Percentiles rank a stretch among this genome's conserved stretches.
phyloP scores from a whole-genome alignment of 2,888 invertebrate genomes.

The Trisateles emortualis region DNA sequence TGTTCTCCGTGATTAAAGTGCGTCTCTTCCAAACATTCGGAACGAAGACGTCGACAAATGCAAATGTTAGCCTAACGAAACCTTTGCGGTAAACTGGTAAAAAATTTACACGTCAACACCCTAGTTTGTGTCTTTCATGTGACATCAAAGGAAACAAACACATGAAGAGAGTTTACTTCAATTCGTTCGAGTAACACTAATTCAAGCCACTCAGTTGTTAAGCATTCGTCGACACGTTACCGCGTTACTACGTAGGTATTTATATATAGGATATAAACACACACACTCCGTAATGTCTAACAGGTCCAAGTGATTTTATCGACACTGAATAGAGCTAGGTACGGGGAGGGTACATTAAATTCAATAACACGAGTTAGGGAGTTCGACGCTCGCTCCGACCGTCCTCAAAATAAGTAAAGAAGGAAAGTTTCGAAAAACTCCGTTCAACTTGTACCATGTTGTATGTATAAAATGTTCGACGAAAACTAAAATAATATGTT shows the following conservation, averaged over 20 bases:
- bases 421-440: constrained; percentile 82
- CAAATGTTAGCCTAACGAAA: constrained; percentile 78
- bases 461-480: constrained; percentile 72
- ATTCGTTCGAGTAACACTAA: constrained; percentile 37
- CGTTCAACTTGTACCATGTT: constrained; percentile 74
- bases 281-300: constrained; percentile 52
- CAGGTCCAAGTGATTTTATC: constrained; percentile 75
- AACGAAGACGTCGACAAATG: constrained; percentile 69
- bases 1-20: constrained; percentile 83
- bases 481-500: constrained; percentile 63
- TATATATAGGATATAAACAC: constrained; percentile 33
- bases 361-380: constrained; percentile 86
- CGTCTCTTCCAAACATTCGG: constrained; percentile 70
- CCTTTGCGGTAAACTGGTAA: constrained; percentile 69
- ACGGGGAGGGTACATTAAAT: constrained; percentile 83
- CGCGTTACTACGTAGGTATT: constrained; percentile 4
- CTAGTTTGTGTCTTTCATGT: constrained; percentile 58
- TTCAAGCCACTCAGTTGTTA: constrained; percentile 37
- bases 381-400: constrained; percentile 84
- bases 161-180: constrained; percentile 33
- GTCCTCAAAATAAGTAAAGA: constrained; percentile 85
- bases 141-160: constrained; percentile 54
- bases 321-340: constrained; percentile 75
- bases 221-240: constrained; percentile 14
- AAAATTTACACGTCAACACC: constrained; percentile 67